These are phyloP conservation scores for Pampus argenteus DNA, from an alignment of 2,797 vertebrate genomes.

Conservation along the genomic window DNA sequence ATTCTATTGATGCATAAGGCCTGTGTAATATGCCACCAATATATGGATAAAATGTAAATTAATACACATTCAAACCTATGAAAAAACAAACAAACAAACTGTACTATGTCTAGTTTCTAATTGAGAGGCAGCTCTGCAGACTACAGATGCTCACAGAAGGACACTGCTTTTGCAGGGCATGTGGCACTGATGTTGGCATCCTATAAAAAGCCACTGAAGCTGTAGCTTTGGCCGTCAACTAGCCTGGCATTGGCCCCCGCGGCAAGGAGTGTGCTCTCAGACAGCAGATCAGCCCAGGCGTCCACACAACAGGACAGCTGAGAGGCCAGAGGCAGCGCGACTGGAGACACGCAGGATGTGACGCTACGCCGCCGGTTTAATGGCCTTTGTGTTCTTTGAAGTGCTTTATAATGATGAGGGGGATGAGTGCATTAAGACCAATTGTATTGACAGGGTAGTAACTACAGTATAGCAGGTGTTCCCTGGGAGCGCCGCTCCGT, in stretches of 20 bases:
- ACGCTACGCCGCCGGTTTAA: constrained; percentile 20
- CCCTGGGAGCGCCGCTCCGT: constrained; percentile 13
- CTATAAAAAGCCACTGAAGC: constrained; percentile 50
- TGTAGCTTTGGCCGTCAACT: constrained; percentile 57
- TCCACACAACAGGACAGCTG: constrained; percentile 57
- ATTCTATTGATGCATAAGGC: not conserved
- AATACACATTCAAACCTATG: not conserved
- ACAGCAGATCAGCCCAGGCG: constrained; percentile 47
- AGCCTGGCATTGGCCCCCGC: constrained; percentile 34
- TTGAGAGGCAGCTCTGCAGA: constrained; percentile 6
- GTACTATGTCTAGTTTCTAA: not conserved
- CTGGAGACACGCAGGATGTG: constrained; percentile 19
- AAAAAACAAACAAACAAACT: too few species aligned
- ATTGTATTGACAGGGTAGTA: constrained; percentile 36
- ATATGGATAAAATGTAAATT: not conserved
- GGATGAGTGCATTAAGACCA: constrained; percentile 39
- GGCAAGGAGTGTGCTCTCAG: constrained; percentile 61
- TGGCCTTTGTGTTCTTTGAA: constrained; percentile 60
- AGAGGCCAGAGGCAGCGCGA: constrained; percentile 54
- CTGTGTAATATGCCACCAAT: not conserved
- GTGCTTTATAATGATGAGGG: constrained; percentile 51
- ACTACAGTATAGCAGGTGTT: constrained; percentile 38
- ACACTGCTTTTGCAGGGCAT: constrained; percentile 16
- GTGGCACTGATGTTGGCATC: constrained; percentile 33
- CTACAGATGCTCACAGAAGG: constrained; percentile 21